Evolutionary conservation across 2,888 invertebrate genomes (phyloP), one percentile per base, ranked within the genome.

Genomic region (Nesidiocoris tenuis): DNA sequence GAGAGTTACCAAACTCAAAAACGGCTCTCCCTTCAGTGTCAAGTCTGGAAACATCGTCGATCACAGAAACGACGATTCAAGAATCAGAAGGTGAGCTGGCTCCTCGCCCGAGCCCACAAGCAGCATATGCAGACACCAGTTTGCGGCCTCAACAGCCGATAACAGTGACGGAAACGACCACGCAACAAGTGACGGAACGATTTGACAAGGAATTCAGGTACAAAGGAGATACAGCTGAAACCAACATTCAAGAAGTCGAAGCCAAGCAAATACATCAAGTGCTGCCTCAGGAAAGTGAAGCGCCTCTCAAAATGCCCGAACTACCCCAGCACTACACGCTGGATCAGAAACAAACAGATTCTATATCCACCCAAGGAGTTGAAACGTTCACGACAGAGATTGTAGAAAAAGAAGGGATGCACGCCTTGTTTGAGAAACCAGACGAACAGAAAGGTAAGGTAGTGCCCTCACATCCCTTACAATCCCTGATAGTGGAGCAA

Each of bases 281-380:
- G 1, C 81, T 87, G 19, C 82, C 87, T 17, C 90, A 90, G 78
- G 92, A 94, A 80, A 88, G 88, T 80, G 92, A 92, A 84, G 83
- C 81, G 0, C 81, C 81, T 2, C 81, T 84, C 65, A 84, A 85
- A 74, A 82, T 84, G 23, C 77, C 81, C 57, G 81, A 81, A 39
- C 81, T 82, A 78, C 84, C 85, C 0, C 83, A 84, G 76, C 79
- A 82, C 61, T 83, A 82, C 54, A 82, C 81, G 19, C 83, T 85
- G 0, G 85, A 68, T 22, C 24, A 68, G 0, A 77, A 57, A 18
- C 70, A 87, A n/a, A 83, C 86, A 22, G 85, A 84, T 0, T 67
- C 77, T 57, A 57, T 76, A 21, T 86, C 89, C 0, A 88, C 90
- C 80, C 86, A 87, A 79, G 85, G 91, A 74, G 79, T 92, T 68